A percentile compares a stretch with the other conserved stretches of the same genome.
Conservation (phyloP, 2,113 vertebrate species). For the Bostrychus sinensis region DNA sequence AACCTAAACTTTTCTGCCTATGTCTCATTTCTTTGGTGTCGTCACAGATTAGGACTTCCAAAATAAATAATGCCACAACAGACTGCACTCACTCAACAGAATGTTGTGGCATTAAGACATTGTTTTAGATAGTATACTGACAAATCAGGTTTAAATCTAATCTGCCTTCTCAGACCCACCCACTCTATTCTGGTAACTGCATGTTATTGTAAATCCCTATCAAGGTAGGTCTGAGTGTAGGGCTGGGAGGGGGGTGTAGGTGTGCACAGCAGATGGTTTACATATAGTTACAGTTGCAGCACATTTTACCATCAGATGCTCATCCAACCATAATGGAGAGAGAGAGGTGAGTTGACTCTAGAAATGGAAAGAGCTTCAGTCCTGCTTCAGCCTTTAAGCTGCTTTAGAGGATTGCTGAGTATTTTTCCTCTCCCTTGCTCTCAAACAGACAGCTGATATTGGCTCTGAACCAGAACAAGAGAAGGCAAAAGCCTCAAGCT, state of each 20-base stretch:
- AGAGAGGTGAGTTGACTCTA: slow-evolving; percentile 48
- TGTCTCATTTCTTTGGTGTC: too few species aligned
- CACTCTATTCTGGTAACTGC: not conserved
- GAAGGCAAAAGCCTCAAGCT: slow-evolving; percentile 41
- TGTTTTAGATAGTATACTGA: too few species aligned
- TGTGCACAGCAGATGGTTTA: slow-evolving; percentile 25
- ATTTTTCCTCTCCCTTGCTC: slow-evolving; percentile 60
- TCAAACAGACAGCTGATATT: slow-evolving; percentile 69
- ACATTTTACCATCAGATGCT: slow-evolving; percentile 55
- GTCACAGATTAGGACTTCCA: too few species aligned
- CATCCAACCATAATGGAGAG: slow-evolving; percentile 58
- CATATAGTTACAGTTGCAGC: slow-evolving; percentile 27
- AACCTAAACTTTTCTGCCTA: too few species aligned
- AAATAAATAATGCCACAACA: too few species aligned
- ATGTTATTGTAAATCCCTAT: slow-evolving; percentile 1
- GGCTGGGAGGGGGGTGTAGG: slow-evolving; percentile 9
- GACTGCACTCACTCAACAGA: too few species aligned
- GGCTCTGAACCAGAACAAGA: slow-evolving; percentile 59
- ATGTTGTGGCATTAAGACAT: too few species aligned
- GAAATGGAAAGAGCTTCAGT: slow-evolving; percentile 71
- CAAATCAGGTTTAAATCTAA: too few species aligned
- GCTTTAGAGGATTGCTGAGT: slow-evolving; percentile 78
- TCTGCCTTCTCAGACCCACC: too few species aligned
- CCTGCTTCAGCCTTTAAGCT: slow-evolving; percentile 80
- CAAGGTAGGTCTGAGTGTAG: not conserved